A percentile compares a stretch with the other conserved stretches of the same genome.
Evolutionary conservation across 1,140 invertebrate genomes (phyloP).

Genomic region (Pogonomyrmex barbatus): DNA sequence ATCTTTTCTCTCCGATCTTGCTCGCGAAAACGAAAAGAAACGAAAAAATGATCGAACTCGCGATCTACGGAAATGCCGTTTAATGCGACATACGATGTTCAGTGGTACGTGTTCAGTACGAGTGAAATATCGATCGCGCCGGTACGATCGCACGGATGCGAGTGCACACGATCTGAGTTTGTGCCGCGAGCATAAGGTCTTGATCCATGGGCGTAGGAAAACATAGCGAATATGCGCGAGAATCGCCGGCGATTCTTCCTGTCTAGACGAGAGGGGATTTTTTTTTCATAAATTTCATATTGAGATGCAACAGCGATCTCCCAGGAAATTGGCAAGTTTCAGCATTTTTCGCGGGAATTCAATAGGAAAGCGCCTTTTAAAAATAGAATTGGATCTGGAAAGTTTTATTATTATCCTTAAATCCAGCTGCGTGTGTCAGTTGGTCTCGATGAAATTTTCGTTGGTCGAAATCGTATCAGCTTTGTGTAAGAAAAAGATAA

Average conservation of each 20-base stretch:
- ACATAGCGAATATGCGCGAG: background rate
- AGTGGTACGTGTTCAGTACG: no score
- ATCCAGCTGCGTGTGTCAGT: background rate
- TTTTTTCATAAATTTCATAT: background rate
- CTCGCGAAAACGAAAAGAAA: no score
- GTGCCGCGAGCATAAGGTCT: slow-evolving; percentile 26
- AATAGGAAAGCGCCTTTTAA: background rate
- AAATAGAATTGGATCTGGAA: background rate
- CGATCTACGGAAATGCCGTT: slow-evolving; percentile 42
- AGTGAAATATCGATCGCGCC: slow-evolving; percentile 36
- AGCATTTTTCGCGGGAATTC: background rate
- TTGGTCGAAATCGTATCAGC: background rate
- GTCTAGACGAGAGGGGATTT: background rate
- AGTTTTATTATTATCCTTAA: slow-evolving; percentile 9
- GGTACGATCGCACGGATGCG: slow-evolving; percentile 36
- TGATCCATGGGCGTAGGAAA: slow-evolving; percentile 58
- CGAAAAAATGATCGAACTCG: slow-evolving; percentile 8
- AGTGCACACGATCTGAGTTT: slow-evolving; percentile 47
- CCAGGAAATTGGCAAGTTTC: background rate
- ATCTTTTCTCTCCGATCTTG: background rate
- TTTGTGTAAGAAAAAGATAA: background rate
- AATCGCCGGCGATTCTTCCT: background rate
- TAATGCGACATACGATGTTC: background rate
- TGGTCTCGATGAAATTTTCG: background rate
- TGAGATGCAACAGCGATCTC: background rate